Conservation (phyloP, 2,888 invertebrate genomes). For the Dicyrtoma fusca region DNA sequence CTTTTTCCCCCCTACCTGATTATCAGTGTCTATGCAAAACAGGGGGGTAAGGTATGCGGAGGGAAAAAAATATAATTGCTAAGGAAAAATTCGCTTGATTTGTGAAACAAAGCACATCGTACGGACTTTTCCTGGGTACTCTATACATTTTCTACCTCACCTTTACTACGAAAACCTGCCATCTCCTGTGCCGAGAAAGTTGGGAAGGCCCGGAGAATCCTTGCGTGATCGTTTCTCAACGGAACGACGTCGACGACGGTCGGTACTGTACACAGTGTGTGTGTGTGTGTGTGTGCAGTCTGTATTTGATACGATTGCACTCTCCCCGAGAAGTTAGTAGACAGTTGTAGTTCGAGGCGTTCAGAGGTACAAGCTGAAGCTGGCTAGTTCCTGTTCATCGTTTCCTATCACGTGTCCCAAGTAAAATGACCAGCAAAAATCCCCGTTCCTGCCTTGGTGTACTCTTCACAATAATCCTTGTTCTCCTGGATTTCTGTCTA, state of each 20-base stretch:
- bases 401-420: constrained; percentile 1
- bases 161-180: too few species aligned
- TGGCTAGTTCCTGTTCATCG: constrained; percentile 10
- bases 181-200: too few species aligned
- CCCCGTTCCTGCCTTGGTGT: not conserved
- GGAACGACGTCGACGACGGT: constrained; percentile 16
- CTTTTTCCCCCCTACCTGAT: too few species aligned
- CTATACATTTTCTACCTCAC: too few species aligned
- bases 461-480: not conserved
- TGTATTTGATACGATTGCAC: not conserved
- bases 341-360: constrained; percentile 9
- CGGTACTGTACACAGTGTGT: not conserved
- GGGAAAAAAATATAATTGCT: too few species aligned
- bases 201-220: too few species aligned
- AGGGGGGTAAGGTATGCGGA: too few species aligned
- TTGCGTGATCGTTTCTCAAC: not conserved
- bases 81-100: too few species aligned
- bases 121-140: too few species aligned
- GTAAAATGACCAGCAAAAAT: constrained; percentile 17
- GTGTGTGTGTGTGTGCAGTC: not conserved
- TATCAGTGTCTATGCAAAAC: too few species aligned
- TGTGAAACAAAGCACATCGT: too few species aligned
- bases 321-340: constrained; percentile 5
- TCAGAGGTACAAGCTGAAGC: not conserved
- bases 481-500: constrained; percentile 10